These are phyloP conservation scores for Leptosomus discolor DNA, from an alignment of 2,113 vertebrate genomes.

Conservation along the genomic window DNA sequence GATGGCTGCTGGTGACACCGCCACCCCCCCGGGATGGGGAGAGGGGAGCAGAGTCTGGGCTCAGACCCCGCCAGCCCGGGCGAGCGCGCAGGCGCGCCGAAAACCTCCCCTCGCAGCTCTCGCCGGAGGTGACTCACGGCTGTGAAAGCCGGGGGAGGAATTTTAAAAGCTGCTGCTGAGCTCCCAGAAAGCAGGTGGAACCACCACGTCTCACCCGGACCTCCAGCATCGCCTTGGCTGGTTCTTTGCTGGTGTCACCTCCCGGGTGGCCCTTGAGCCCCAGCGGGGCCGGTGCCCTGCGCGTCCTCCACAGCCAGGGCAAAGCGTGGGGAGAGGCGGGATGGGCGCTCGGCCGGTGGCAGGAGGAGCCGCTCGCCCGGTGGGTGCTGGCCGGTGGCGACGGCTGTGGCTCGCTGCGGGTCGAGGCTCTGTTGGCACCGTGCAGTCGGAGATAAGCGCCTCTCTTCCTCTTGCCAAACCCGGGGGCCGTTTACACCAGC, in stretches of 20 bases:
- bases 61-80: background rate
- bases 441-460: accelerated
- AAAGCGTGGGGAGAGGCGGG: background rate
- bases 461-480: background rate
- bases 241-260: background rate
- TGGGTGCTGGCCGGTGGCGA: background rate
- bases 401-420: accelerated
- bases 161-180: background rate
- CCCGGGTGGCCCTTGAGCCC: background rate
- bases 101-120: background rate
- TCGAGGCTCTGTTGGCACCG: accelerated
- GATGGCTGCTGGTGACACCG: background rate
- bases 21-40: background rate
- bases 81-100: accelerated
- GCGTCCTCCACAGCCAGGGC: accelerated
- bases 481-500: accelerated
- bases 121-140: background rate
- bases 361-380: accelerated
- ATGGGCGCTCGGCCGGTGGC: background rate
- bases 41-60: background rate
- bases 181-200: background rate
- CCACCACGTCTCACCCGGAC: background rate
- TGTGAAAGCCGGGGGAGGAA: background rate
- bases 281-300: accelerated
- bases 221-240: background rate